Conservation (phyloP, 2,888 invertebrate genomes). For the Aporophyla lueneburgensis region DNA sequence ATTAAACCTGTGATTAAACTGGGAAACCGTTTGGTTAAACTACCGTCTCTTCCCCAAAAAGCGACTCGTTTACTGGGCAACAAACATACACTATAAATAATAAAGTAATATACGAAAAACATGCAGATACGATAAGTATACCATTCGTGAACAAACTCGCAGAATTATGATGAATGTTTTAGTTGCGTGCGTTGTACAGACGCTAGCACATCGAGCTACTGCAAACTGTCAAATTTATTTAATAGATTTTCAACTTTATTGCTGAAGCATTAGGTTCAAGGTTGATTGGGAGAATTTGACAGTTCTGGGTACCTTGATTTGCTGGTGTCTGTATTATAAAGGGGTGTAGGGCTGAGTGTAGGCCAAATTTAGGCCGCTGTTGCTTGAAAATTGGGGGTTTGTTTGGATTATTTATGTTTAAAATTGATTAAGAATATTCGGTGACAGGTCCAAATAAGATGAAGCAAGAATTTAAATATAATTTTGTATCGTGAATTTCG, state of each 20-base stretch:
- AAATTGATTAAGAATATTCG: background rate
- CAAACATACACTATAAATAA: constrained; percentile 52
- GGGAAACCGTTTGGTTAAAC: background rate
- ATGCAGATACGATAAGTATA: constrained; percentile 66
- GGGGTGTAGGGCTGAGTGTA: constrained; percentile 44
- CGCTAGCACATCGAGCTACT: no score
- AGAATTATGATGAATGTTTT: constrained; percentile 72
- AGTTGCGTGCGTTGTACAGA: constrained; percentile 67
- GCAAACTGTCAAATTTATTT: no score
- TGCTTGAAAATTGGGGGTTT: background rate
- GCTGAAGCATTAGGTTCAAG: no score
- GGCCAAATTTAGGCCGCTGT: background rate
- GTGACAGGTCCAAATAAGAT: background rate
- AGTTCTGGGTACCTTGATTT: no score
- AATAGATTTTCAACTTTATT: no score
- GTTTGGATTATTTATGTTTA: background rate
- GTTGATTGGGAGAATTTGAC: no score
- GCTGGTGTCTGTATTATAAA: background rate
- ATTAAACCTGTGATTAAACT: background rate
- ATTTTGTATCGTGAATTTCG: background rate
- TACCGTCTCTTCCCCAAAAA: background rate
- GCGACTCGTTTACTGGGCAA: constrained; percentile 17
- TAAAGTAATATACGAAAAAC: constrained; percentile 51
- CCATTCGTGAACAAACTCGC: constrained; percentile 60
- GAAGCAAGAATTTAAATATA: background rate